phyloP scores from a whole-genome alignment of 2,113 vertebrate genomes.

The Dipodomys merriami region DNA sequence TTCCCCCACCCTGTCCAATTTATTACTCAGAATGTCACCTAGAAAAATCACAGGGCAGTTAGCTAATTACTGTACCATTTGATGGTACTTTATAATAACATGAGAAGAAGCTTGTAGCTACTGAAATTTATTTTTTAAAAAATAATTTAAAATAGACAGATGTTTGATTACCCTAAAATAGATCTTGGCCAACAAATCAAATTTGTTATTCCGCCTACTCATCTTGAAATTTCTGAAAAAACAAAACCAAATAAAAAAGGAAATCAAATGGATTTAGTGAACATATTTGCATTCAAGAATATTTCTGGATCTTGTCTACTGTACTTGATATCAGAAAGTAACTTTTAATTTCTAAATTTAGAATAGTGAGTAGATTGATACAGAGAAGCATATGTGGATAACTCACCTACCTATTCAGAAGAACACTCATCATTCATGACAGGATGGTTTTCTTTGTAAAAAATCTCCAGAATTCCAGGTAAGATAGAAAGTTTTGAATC shows the following conservation, averaged over 20 bases:
- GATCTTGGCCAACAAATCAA: constrained; percentile 69
- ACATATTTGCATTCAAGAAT: constrained; percentile 63
- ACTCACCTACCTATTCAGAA: not conserved
- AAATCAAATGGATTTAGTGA: constrained; percentile 40
- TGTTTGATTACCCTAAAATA: constrained; percentile 72
- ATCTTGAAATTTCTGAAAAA: constrained; percentile 70
- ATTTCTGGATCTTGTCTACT: constrained; percentile 42
- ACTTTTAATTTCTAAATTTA: constrained; percentile 45
- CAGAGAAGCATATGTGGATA: not conserved
- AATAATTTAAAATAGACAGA: constrained; percentile 61
- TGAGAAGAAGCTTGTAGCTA: constrained; percentile 32
- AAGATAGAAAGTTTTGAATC: not conserved
- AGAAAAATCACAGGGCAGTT: not conserved
- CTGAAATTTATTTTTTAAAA: constrained; percentile 21
- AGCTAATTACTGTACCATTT: not conserved
- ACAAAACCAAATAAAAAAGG: not conserved
- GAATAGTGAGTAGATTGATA: not conserved
- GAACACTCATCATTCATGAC: not conserved
- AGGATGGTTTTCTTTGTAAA: not conserved
- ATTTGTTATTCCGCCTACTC: constrained; percentile 74
- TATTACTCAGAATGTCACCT: not conserved
- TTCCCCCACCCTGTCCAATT: not conserved
- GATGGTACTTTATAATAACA: not conserved
- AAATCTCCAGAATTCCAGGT: not conserved
- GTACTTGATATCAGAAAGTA: constrained; percentile 62